A percentile compares a stretch with the other conserved stretches of the same genome.
Evolutionary conservation across 2,797 vertebrate genomes (phyloP).

Genomic region (Chaunax sp.): DNA sequence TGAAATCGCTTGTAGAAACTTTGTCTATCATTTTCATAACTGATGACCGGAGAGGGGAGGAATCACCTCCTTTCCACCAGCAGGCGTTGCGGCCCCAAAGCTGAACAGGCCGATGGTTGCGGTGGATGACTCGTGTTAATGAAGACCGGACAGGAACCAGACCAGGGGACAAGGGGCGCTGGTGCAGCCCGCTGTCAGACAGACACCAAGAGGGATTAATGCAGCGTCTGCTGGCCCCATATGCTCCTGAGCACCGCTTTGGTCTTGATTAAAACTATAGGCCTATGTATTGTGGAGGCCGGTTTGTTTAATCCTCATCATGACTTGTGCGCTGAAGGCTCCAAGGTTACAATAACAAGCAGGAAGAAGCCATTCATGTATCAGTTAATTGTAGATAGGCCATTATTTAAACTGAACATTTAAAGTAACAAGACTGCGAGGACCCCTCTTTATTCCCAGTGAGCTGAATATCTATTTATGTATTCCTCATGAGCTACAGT

Average conservation of each 20-base stretch:
- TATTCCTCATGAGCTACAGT: background rate
- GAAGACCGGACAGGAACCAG: slow-evolving; percentile 51
- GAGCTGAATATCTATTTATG: background rate
- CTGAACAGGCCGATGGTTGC: slow-evolving; percentile 20
- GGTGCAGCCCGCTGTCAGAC: slow-evolving; percentile 73
- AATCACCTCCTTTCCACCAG: background rate
- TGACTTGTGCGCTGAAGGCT: slow-evolving; percentile 79
- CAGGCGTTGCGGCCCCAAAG: slow-evolving; percentile 15
- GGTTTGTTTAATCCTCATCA: slow-evolving; percentile 64
- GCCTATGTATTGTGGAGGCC: slow-evolving; percentile 70
- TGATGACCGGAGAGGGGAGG: background rate
- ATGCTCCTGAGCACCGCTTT: slow-evolving; percentile 76
- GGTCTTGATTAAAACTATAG: slow-evolving; percentile 84
- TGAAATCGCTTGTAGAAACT: background rate
- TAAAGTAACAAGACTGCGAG: background rate
- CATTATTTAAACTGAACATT: background rate
- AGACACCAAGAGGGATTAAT: slow-evolving; percentile 79
- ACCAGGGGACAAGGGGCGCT: slow-evolving; percentile 51
- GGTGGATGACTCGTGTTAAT: slow-evolving; percentile 12
- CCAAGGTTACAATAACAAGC: slow-evolving; percentile 69
- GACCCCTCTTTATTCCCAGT: background rate
- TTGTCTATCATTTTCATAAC: background rate
- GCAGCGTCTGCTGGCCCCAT: slow-evolving; percentile 82
- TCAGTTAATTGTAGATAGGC: slow-evolving; percentile 23
- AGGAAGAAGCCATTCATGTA: slow-evolving; percentile 42